phyloP scores from a whole-genome alignment of 2,113 vertebrate genomes.

The Anhinga anhinga region DNA sequence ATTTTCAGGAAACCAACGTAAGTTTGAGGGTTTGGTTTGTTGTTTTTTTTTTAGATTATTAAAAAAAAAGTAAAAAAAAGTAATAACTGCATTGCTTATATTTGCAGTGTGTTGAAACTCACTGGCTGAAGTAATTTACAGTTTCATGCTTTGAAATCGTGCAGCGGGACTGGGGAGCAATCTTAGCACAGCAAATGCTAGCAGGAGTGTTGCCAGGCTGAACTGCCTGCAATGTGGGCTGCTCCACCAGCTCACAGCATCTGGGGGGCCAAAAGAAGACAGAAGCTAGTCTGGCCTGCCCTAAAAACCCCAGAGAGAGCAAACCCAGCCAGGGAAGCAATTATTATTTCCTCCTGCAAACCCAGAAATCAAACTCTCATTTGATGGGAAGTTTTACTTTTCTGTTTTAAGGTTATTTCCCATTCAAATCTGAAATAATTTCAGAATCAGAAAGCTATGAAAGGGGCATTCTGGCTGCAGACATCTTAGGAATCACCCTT shows the following conservation, averaged over 20 bases:
- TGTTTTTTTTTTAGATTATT: background rate
- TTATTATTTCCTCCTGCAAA: background rate
- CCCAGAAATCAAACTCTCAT: background rate
- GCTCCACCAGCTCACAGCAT: background rate
- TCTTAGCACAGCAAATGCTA: background rate
- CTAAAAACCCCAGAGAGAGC: background rate
- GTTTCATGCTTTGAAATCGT: background rate
- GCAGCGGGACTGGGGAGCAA: background rate
- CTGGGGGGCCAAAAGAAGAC: background rate
- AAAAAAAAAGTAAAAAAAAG: background rate
- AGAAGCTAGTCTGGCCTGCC: background rate
- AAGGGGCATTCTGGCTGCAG: background rate
- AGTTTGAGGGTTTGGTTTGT: background rate
- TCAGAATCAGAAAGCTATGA: background rate
- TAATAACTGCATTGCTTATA: background rate
- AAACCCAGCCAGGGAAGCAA: background rate
- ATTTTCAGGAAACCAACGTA: background rate
- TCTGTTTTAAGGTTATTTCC: background rate
- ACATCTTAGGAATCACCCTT: background rate
- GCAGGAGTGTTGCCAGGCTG: background rate
- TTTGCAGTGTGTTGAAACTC: background rate
- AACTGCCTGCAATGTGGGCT: background rate
- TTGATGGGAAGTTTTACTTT: background rate
- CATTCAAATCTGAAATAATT: background rate
- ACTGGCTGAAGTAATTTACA: background rate